Percentiles rank a stretch among this genome's conserved stretches.
Evolutionary conservation across 2,113 vertebrate species (phyloP).

Genomic region (Pteronura brasiliensis): DNA sequence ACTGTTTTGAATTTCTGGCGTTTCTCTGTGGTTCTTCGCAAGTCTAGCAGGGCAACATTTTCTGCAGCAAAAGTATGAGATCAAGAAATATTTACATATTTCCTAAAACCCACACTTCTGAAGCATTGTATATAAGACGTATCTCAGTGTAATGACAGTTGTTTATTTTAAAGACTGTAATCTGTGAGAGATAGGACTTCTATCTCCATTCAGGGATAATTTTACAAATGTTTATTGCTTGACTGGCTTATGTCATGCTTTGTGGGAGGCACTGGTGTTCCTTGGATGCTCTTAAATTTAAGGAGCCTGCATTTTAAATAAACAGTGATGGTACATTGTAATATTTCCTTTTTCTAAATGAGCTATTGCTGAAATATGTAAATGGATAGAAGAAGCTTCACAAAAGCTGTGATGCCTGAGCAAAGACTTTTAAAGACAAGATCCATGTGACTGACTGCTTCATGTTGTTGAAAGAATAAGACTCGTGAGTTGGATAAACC

Average conservation of each 20-base stretch:
- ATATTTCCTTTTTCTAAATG: neutral
- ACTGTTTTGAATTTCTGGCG: neutral
- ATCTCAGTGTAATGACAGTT: neutral
- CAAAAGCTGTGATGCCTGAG: constrained; percentile 10
- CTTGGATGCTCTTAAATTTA: neutral
- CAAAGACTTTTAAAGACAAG: neutral
- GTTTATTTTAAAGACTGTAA: neutral
- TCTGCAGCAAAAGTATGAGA: neutral
- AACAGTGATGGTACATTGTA: neutral
- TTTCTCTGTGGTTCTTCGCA: neutral
- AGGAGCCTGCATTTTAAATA: neutral
- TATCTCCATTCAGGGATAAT: neutral
- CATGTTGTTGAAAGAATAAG: neutral
- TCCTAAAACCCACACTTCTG: neutral
- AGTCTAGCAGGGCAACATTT: neutral
- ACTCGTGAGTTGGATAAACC: neutral
- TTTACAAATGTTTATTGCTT: neutral
- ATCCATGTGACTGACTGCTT: neutral
- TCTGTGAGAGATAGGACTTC: neutral
- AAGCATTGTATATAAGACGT: neutral
- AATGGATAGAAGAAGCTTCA: neutral
- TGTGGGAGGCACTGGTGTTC: neutral
- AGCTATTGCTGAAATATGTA: neutral
- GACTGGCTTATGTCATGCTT: neutral
- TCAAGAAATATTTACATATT: neutral